Evolutionary conservation across 2,797 vertebrate genomes (phyloP).

Genomic region (Trachurus trachurus): DNA sequence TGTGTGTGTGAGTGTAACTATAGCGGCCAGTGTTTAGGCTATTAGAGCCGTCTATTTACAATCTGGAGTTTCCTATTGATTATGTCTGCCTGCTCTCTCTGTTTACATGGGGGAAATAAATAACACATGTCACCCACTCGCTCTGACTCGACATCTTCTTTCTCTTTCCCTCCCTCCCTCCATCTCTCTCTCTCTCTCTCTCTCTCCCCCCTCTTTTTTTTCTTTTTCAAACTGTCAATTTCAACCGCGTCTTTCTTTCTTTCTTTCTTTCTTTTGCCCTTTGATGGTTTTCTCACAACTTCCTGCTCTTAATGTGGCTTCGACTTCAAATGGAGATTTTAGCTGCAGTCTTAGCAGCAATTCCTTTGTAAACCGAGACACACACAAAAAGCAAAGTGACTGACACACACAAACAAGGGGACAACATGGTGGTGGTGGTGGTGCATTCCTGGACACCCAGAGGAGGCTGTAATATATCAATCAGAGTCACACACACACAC

Average conservation of each 20-base stretch:
- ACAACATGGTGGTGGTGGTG: too few relatives aligned
- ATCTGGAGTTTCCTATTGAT: conserved; percentile 95
- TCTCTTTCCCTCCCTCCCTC: conserved; percentile 38
- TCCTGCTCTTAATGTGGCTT: conserved; percentile 54
- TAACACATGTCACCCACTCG: conserved; percentile 91
- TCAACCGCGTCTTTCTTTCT: conserved; percentile 25
- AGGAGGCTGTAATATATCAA: conserved; percentile 5
- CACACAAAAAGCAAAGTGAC: conserved; percentile 8
- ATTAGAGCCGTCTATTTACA: conserved; percentile 93
- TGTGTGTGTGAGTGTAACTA: conserved; percentile 83
- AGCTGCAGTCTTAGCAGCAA: conserved; percentile 7
- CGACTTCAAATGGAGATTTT: conserved; percentile 50
- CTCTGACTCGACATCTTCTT: conserved; percentile 76
- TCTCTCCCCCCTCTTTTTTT: conserved; percentile 32
- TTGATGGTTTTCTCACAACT: conserved; percentile 52
- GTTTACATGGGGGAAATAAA: conserved; percentile 97
- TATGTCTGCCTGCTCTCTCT: conserved; percentile 95
- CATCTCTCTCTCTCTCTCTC: conserved; percentile 4
- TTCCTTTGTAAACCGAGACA: conserved; percentile 53
- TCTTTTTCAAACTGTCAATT: conserved; percentile 45
- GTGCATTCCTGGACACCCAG: conserved; percentile 2
- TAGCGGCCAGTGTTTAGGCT: conserved; percentile 92
- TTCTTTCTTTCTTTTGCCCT: conserved; percentile 10
- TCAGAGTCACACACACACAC: background rate
- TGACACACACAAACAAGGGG: conserved; percentile 23